Percentiles rank a stretch among this genome's conserved stretches.
These are phyloP conservation scores for Nyctibius grandis DNA, from an alignment of 2,797 vertebrate species.

Conservation along the genomic window DNA sequence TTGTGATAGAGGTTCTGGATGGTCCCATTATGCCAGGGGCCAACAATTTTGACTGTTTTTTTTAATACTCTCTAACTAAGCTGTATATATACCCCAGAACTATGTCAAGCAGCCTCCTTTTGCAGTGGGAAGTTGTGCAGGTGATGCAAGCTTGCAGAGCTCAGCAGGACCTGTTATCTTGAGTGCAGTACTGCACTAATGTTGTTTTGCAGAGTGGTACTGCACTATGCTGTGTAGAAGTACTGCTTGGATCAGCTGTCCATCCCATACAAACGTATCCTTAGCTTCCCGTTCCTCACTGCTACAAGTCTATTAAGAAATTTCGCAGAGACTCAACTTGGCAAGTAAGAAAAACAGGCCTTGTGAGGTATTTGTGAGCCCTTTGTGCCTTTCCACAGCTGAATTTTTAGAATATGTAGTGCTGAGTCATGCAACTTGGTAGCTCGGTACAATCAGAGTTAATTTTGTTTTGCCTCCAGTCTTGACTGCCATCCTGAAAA, in stretches of 20 bases:
- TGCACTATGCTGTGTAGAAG: rapidly evolving
- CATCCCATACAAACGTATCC: not conserved
- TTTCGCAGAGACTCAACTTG: not conserved
- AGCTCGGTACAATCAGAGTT: not conserved
- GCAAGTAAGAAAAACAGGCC: not conserved
- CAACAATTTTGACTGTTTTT: not conserved
- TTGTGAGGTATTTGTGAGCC: not conserved
- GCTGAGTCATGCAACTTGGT: not conserved
- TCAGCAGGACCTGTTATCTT: not conserved
- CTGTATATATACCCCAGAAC: not conserved
- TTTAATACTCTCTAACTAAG: not conserved
- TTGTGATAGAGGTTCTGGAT: not conserved
- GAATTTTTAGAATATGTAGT: not conserved
- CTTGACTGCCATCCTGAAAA: not conserved
- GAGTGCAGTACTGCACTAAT: not conserved
- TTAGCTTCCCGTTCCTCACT: not conserved
- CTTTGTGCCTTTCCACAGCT: not conserved
- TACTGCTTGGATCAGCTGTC: not conserved
- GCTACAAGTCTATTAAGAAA: not conserved
- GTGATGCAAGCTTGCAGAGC: not conserved
- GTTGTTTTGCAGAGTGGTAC: not conserved
- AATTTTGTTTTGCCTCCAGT: slow-evolving; percentile 28
- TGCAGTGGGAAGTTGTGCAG: not conserved
- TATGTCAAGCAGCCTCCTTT: not conserved
- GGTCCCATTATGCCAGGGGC: not conserved